Conservation (phyloP, 2,113 vertebrate species). For the Rhombomys opimus region DNA sequence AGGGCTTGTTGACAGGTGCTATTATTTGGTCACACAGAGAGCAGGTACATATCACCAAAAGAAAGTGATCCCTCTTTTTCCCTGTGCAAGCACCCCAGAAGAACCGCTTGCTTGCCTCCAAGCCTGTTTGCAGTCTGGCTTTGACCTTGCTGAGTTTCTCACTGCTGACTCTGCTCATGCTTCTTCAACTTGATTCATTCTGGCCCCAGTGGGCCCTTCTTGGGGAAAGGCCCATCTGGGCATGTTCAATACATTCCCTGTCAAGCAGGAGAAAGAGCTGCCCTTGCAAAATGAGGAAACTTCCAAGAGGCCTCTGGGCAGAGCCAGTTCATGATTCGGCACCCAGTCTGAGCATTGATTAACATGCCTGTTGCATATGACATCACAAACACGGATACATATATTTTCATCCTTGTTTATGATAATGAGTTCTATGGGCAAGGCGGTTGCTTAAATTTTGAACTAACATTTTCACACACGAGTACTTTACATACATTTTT, state of each 20-base stretch:
- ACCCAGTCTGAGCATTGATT: neutral
- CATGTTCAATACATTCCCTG: conserved; percentile 59
- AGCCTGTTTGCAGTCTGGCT: neutral
- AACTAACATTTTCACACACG: neutral
- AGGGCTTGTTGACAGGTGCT: neutral
- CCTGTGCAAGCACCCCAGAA: neutral
- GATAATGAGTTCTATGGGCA: neutral
- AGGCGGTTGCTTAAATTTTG: neutral
- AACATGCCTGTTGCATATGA: neutral
- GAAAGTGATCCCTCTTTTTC: neutral
- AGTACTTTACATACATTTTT: neutral
- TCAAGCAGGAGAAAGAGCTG: conserved; percentile 66
- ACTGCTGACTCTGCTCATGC: conserved; percentile 69
- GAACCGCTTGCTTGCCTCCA: neutral
- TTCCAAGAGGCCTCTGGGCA: conserved; percentile 58
- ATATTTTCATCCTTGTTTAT: neutral
- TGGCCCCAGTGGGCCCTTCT: conserved; percentile 45
- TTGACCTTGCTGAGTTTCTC: conserved; percentile 67
- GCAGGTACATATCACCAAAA: neutral
- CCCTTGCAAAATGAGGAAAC: conserved; percentile 31
- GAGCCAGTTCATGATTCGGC: conserved; percentile 41
- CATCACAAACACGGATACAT: neutral
- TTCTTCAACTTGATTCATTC: conserved; percentile 65
- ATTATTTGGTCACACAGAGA: neutral
- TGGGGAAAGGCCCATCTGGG: conserved; percentile 71